A percentile compares a stretch with the other conserved stretches of the same genome.
Conservation (phyloP, 2,797 vertebrate genomes). For the Artibeus lituratus region DNA sequence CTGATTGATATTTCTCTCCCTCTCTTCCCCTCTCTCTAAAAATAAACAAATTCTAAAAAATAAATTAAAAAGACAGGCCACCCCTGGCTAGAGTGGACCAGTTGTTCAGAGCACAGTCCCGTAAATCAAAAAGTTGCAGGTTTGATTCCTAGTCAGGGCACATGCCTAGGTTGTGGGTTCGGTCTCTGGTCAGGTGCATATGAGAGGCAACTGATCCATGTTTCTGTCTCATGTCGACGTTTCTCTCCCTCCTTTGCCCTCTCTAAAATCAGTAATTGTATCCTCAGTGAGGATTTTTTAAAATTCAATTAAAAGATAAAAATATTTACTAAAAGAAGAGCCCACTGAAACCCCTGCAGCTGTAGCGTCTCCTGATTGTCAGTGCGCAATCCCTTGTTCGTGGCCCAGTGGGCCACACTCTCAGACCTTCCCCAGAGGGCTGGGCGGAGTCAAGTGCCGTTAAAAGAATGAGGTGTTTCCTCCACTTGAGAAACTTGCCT, state of each 20-base stretch:
- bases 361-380: background rate
- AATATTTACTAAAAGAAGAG: background rate
- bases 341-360: background rate
- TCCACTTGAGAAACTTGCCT: background rate
- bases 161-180: background rate
- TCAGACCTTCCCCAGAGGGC: background rate
- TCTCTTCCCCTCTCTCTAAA: background rate
- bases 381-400: background rate
- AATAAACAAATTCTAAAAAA: background rate
- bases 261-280: background rate
- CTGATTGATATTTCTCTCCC: background rate
- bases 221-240: background rate
- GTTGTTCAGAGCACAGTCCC: background rate
- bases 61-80: background rate
- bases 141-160: background rate
- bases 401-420: background rate
- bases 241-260: background rate
- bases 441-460: background rate
- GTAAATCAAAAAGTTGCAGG: background rate
- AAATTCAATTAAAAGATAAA: background rate
- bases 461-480: constrained; percentile 4
- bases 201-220: background rate
- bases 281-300: background rate
- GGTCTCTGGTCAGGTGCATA: background rate
- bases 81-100: background rate